Conservation (phyloP, 2,888 invertebrate species). For the Venusia cambrica region DNA sequence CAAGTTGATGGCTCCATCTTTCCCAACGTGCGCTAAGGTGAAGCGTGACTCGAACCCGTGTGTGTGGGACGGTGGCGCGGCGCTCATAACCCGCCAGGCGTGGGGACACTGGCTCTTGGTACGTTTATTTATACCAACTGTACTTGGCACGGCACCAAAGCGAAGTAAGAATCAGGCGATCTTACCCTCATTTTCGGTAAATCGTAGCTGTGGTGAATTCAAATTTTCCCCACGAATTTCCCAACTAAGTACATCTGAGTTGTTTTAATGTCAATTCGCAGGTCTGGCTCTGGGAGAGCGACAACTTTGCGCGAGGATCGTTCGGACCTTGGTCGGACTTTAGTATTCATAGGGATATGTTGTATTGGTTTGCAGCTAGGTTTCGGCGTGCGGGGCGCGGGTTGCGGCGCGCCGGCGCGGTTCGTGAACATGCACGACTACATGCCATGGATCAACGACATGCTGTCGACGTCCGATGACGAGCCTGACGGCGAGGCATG, state of each 20-base stretch:
- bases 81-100: slow-evolving; percentile 46
- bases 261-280: no score
- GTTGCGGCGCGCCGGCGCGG: slow-evolving; percentile 56
- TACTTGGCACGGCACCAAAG: no score
- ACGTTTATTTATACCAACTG: slow-evolving; percentile 15
- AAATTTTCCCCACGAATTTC: no score
- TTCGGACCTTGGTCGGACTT: not conserved
- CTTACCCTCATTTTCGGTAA: no score
- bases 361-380: slow-evolving; percentile 50
- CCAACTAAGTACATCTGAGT: no score
- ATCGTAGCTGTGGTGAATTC: no score
- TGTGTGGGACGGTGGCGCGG: slow-evolving; percentile 58
- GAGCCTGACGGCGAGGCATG: slow-evolving; percentile 14
- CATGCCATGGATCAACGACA: slow-evolving; percentile 53
- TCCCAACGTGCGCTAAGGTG: slow-evolving; percentile 44
- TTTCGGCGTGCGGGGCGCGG: slow-evolving; percentile 54
- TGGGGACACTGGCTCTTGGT: slow-evolving; percentile 62
- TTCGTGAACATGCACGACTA: slow-evolving; percentile 49
- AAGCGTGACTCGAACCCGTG: slow-evolving; percentile 34
- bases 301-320: no score
- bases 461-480: slow-evolving; percentile 36
- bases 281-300: no score
- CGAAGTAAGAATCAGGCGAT: no score
- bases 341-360: no score
- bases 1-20: slow-evolving; percentile 45